These are phyloP conservation scores for Hyla sarda DNA, from an alignment of 2,113 vertebrate genomes.

Conservation along the genomic window DNA sequence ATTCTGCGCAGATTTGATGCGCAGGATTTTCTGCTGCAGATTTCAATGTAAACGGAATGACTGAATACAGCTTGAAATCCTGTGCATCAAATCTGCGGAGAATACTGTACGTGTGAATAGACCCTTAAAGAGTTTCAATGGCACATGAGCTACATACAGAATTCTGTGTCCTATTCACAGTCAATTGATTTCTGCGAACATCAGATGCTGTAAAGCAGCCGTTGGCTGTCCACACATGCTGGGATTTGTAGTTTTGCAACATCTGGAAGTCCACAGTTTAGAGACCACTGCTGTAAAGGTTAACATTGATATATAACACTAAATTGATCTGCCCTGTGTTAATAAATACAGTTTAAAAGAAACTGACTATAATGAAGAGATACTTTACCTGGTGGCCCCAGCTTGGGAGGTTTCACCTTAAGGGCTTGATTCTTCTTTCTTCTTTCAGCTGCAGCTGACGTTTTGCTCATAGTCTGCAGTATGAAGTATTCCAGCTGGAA, in stretches of 20 bases:
- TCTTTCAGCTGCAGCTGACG: slow-evolving; percentile 90
- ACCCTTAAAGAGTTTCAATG: no score
- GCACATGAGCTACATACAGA: no score
- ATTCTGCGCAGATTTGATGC: no score
- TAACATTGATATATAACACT: neutral
- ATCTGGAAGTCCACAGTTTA: no score
- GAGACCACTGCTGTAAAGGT: neutral
- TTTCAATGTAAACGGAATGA: no score
- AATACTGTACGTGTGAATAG: no score
- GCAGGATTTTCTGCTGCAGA: no score
- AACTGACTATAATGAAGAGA: neutral
- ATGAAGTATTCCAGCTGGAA: slow-evolving; percentile 96
- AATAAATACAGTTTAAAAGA: neutral
- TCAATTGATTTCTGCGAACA: neutral
- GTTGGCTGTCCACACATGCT: no score
- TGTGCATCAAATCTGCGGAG: no score
- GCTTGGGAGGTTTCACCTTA: slow-evolving; percentile 85
- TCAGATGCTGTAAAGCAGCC: neutral
- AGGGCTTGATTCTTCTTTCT: slow-evolving; percentile 81
- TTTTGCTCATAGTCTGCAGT: slow-evolving; percentile 95
- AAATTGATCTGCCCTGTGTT: neutral
- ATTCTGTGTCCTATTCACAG: neutral
- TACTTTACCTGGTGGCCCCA: slow-evolving; percentile 89
- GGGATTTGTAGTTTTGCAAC: no score
- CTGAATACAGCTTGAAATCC: no score